phyloP scores from a whole-genome alignment of 2,797 vertebrate species.

The Nasua narica region DNA sequence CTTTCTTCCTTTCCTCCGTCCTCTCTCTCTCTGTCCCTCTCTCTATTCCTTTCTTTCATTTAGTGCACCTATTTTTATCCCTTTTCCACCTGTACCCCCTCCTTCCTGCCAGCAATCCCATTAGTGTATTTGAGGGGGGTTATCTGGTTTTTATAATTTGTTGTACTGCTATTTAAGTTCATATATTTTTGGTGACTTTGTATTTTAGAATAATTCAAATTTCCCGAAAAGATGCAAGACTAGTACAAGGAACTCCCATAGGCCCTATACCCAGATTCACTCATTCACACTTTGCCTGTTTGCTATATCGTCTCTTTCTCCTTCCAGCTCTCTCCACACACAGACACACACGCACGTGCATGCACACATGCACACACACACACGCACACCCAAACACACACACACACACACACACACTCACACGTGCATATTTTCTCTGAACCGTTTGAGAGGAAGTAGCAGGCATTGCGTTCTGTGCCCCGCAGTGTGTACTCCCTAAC shows the following conservation, averaged over 20 bases:
- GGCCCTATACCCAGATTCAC: too few relatives aligned
- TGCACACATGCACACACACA: accelerated
- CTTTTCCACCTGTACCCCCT: not conserved
- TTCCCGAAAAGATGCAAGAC: not conserved
- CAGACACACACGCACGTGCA: too few relatives aligned
- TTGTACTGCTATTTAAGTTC: not conserved
- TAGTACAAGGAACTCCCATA: accelerated
- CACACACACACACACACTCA: accelerated
- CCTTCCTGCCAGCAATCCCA: too few relatives aligned
- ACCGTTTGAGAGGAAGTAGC: not conserved
- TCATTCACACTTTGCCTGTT: not conserved
- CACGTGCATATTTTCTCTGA: not conserved
- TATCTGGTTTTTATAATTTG: not conserved
- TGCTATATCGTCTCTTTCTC: not conserved
- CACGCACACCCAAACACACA: accelerated
- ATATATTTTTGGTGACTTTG: not conserved
- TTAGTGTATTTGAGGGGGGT: not conserved
- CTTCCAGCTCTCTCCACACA: not conserved
- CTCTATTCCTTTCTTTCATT: not conserved
- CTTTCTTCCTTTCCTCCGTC: not conserved
- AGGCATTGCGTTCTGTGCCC: not conserved
- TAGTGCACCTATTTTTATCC: not conserved
- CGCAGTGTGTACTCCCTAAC: not conserved
- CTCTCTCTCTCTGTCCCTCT: too few relatives aligned
- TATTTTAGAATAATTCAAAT: not conserved